Conservation (phyloP, 2,797 vertebrate genomes). For the Rousettus madagascariensis region DNA sequence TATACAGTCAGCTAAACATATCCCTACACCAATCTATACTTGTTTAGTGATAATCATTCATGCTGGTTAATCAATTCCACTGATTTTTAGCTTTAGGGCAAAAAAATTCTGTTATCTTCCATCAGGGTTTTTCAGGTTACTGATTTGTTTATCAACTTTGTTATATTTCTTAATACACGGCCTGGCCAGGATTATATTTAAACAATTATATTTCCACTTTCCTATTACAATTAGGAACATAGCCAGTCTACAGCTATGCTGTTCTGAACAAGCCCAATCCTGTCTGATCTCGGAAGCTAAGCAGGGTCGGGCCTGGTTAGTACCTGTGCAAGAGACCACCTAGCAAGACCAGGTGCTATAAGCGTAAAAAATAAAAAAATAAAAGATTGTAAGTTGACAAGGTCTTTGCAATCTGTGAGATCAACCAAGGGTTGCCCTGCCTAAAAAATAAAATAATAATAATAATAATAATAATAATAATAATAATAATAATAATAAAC, state of each 20-base stretch:
- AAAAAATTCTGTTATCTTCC: background rate
- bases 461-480: too few relatives aligned
- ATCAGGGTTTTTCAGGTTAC: background rate
- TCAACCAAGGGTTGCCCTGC: too few relatives aligned
- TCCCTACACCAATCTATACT: background rate
- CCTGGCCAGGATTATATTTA: background rate
- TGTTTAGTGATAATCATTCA: background rate
- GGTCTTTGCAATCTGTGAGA: too few relatives aligned
- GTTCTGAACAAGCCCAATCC: too few relatives aligned
- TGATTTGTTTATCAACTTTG: background rate
- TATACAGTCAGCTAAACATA: background rate
- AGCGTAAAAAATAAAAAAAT: too few relatives aligned
- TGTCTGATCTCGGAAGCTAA: too few relatives aligned
- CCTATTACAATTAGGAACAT: background rate
- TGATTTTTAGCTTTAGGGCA: background rate
- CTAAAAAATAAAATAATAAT: too few relatives aligned
- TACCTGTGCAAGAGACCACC: too few relatives aligned
- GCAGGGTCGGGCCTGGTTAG: too few relatives aligned
- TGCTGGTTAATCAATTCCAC: background rate
- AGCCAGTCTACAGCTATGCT: too few relatives aligned
- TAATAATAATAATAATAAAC: background rate
- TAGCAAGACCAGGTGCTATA: too few relatives aligned
- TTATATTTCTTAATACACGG: background rate
- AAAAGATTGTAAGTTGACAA: too few relatives aligned
- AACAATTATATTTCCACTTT: background rate